These are phyloP conservation scores for Dascillus cervinus DNA, from an alignment of 2,888 invertebrate genomes.

Conservation along the genomic window DNA sequence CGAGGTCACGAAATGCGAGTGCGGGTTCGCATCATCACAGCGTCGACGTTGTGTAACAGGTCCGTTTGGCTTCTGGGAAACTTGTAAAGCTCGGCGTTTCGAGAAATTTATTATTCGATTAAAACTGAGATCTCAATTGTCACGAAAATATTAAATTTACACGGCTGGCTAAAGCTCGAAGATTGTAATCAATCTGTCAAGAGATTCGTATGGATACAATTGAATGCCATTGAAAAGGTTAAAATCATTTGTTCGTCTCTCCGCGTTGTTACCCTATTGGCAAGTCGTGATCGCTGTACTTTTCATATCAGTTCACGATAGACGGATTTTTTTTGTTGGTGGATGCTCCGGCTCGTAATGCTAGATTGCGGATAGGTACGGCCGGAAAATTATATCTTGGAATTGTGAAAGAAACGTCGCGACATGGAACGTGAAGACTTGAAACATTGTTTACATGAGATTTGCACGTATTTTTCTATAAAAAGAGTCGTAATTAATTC, in stretches of 20 bases:
- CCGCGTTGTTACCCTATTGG: conserved; percentile 19
- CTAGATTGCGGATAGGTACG: no score
- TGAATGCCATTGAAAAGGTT: conserved; percentile 24
- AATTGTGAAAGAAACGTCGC: no score
- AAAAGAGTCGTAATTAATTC: no score
- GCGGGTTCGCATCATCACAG: conserved; percentile 6
- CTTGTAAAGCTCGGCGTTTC: conserved; percentile 3
- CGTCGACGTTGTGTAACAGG: conserved; percentile 10
- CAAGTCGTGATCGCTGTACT: conserved; percentile 19
- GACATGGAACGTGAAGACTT: no score
- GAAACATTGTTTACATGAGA: no score
- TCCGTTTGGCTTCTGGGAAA: conserved; percentile 11
- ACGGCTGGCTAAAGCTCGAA: conserved; percentile 15
- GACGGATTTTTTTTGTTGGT: no score
- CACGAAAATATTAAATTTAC: conserved; percentile 8
- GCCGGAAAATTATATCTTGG: no score
- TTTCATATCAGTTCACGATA: no score
- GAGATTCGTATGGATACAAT: conserved; percentile 23
- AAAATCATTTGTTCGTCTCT: conserved; percentile 24
- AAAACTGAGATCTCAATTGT: conserved; percentile 13
- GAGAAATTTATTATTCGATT: neutral
- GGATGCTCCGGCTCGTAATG: no score
- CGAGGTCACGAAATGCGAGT: conserved; percentile 8
- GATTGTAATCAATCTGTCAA: conserved; percentile 27
- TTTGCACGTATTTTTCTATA: no score